Conservation (phyloP, 2,113 vertebrate species). For the Thomomys bottae region DNA sequence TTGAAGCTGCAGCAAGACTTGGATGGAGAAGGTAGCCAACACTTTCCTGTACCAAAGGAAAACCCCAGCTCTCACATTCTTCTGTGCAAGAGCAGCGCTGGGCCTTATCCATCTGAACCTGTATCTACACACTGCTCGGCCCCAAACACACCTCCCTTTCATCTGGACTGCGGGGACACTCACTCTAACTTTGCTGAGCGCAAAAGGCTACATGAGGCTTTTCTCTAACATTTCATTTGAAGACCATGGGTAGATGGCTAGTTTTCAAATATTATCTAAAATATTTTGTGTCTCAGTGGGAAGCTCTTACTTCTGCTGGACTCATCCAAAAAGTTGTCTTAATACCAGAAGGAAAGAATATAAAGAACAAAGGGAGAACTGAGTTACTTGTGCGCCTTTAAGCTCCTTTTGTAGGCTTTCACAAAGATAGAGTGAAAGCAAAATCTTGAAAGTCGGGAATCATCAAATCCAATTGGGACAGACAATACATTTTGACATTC, state of each 20-base stretch:
- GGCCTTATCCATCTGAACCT: not conserved
- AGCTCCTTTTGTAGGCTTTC: slow-evolving; percentile 39
- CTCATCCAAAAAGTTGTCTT: not conserved
- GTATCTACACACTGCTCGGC: not conserved
- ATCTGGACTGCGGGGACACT: not conserved
- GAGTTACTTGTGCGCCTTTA: slow-evolving; percentile 10
- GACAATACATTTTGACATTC: slow-evolving; percentile 40
- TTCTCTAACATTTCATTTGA: not conserved
- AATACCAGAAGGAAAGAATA: not conserved
- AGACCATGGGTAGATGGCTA: not conserved
- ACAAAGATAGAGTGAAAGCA: slow-evolving; percentile 19
- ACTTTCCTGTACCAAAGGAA: not conserved
- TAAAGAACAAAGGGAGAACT: slow-evolving; percentile 30
- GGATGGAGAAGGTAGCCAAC: not conserved
- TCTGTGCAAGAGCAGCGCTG: no score
- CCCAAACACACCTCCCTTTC: not conserved
- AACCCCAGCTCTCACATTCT: not conserved
- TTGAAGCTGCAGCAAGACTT: not conserved
- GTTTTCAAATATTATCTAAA: slow-evolving; percentile 32
- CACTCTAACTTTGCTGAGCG: not conserved
- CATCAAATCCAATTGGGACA: slow-evolving; percentile 29
- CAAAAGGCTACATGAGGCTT: not conserved
- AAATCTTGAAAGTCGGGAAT: slow-evolving; percentile 51
- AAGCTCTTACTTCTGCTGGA: slow-evolving; percentile 19
- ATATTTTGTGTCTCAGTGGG: slow-evolving; percentile 47